Conservation (phyloP, 1,140 invertebrate genomes). For the Mylabris phalerata region DNA sequence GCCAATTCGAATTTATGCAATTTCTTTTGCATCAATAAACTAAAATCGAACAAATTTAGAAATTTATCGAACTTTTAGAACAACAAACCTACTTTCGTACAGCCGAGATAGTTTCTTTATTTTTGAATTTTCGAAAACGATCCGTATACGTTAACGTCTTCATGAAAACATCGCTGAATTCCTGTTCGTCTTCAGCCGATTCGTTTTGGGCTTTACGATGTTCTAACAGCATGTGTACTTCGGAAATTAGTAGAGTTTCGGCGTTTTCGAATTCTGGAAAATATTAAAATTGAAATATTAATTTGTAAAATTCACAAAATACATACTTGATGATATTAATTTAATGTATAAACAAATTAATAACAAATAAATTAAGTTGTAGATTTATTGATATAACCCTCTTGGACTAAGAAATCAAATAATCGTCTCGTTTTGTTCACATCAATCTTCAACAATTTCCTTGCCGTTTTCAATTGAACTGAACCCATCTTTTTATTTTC, state of each 20-base stretch:
- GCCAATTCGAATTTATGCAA: conserved; percentile 98
- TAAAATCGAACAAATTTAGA: conserved; percentile 45
- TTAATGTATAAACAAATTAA: not conserved
- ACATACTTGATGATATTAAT: not conserved
- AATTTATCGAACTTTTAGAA: not conserved
- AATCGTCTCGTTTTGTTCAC: conserved; percentile 90
- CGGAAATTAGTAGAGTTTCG: conserved; percentile 94
- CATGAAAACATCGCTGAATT: conserved; percentile 97
- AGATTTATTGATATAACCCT: conserved; percentile 62
- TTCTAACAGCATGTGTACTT: conserved; percentile 96
- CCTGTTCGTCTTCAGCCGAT: conserved; percentile 95
- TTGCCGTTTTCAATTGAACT: conserved; percentile 70
- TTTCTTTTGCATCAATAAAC: conserved; percentile 89
- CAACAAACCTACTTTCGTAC: conserved; percentile 69
- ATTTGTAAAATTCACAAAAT: not conserved
- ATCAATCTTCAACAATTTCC: conserved; percentile 81
- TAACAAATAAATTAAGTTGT: conserved; percentile 4
- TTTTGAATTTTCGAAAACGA: conserved; percentile 94
- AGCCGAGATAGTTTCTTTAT: conserved; percentile 94
- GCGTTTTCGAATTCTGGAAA: conserved; percentile 95
- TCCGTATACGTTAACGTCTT: conserved; percentile 96
- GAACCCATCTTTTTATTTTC: conserved; percentile 67
- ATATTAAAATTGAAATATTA: not conserved
- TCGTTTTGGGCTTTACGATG: conserved; percentile 97
- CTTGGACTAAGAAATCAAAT: conserved; percentile 71